Evolutionary conservation across 2,113 vertebrate species (phyloP).

Genomic region (Ailuropoda melanoleuca): DNA sequence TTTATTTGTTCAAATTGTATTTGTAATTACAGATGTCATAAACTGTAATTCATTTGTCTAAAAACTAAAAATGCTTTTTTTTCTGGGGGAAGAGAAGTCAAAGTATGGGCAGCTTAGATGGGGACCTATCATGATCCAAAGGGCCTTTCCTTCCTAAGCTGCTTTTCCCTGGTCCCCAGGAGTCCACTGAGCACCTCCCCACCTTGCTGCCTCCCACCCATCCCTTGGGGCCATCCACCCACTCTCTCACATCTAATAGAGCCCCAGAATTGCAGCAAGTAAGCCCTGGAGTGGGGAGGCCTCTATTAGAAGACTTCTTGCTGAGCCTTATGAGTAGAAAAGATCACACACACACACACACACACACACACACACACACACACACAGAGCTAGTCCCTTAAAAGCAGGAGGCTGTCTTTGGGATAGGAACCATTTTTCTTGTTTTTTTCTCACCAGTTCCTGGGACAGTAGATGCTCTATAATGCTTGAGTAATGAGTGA

Average conservation of each 20-base stretch:
- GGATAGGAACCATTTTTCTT: neutral
- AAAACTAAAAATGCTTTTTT: neutral
- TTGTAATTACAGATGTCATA: neutral
- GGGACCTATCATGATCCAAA: neutral
- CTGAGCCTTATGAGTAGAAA: neutral
- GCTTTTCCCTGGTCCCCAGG: neutral
- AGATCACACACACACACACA: neutral
- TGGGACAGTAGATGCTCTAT: neutral
- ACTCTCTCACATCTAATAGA: neutral
- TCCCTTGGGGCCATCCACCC: too few relatives aligned
- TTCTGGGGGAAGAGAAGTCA: neutral
- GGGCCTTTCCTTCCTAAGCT: neutral
- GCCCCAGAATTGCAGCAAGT: neutral
- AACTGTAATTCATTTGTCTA: slow-evolving; percentile 28
- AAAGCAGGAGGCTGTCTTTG: neutral
- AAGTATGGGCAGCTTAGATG: neutral
- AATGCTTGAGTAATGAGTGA: neutral
- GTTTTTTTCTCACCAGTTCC: neutral
- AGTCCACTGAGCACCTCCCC: neutral
- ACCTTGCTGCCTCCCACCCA: neutral
- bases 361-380: neutral
- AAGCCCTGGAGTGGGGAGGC: neutral
- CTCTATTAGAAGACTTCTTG: neutral
- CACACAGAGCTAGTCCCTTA: neutral
- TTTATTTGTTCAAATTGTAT: neutral